A percentile compares a stretch with the other conserved stretches of the same genome.
Conservation (phyloP, 2,113 vertebrate genomes). For the Galemys pyrenaicus region DNA sequence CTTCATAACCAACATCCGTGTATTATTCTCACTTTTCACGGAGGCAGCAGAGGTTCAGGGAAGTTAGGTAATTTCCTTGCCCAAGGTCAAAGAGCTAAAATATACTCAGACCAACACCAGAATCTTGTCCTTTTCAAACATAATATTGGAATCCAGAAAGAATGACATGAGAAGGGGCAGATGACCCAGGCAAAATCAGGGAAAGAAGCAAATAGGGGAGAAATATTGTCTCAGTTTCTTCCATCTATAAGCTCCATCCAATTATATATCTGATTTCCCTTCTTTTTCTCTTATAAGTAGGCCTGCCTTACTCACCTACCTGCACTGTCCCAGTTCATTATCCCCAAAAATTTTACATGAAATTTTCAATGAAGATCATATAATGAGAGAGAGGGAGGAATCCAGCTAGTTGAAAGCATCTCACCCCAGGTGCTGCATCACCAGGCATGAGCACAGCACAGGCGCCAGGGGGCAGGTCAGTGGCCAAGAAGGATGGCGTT, state of each 20-base stretch:
- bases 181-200: neutral
- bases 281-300: neutral
- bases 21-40: neutral
- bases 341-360: neutral
- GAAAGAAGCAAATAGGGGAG: neutral
- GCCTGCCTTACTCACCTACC: neutral
- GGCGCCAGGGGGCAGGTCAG: neutral
- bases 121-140: neutral
- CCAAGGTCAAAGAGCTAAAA: conserved; percentile 27
- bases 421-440: neutral
- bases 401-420: neutral
- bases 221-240: neutral
- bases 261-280: neutral
- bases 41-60: neutral
- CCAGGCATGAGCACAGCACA: neutral
- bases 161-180: neutral
- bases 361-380: conserved; percentile 49
- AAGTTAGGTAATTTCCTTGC: neutral
- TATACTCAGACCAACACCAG: neutral
- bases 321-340: neutral
- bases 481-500: neutral
- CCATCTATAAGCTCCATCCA: neutral
- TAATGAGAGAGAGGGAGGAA: neutral
- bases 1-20: neutral
- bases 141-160: neutral